Evolutionary conservation across 2,113 vertebrate genomes (phyloP), one percentile per base, ranked within the genome.

Genomic region (Poeciliopsis occidentalis): DNA sequence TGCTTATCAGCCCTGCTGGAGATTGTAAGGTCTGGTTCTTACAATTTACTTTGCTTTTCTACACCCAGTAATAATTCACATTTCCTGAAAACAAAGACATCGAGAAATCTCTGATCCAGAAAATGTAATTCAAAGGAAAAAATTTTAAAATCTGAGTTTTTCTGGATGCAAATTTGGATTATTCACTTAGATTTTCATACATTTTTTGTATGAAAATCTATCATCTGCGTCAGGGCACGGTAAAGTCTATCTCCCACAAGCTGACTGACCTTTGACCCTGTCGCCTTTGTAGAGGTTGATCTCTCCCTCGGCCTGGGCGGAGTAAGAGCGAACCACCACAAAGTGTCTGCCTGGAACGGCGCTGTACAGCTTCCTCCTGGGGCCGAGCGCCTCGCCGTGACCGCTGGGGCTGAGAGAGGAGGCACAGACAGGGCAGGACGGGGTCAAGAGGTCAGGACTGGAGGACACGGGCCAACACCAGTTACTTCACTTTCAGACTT

Each of bases 341-440:
- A 99, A 99, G 61, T 97, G 95, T 76, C 97, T 95, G 31, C 98
- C 97, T 0, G 97, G 97, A 22, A 99, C 96, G 0, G 97, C 97
- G 0, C 97, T 99, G 93, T 99, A 99, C 54, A 99, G 95, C 89
- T 99, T 99, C 91, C 97, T 94, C 74, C 96, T 94, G 78, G 95
- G 87, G 80, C 95, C 96, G 5, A 92, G 93, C 64, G 86, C 91
- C 83, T 97, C 95, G 29, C 93, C 90, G 71, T 94, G 94, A 88
- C 93, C 90, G 85, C 93, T 92, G 34, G 96, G 90, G 79, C 82
- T 95, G 89, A 47, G 1, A 44, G 69, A 29, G 11, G 6, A 62
- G 12, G 13, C 19, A 29, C 32, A 30, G 1, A 34, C 12, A 1
- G 0, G 39, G 64, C 29, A 29, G 12, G 8, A 24, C 51, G 0